Evolutionary conservation across 2,113 vertebrate species (phyloP), one percentile per base, ranked within the genome.

Genomic region (Neotragus moschatus): DNA sequence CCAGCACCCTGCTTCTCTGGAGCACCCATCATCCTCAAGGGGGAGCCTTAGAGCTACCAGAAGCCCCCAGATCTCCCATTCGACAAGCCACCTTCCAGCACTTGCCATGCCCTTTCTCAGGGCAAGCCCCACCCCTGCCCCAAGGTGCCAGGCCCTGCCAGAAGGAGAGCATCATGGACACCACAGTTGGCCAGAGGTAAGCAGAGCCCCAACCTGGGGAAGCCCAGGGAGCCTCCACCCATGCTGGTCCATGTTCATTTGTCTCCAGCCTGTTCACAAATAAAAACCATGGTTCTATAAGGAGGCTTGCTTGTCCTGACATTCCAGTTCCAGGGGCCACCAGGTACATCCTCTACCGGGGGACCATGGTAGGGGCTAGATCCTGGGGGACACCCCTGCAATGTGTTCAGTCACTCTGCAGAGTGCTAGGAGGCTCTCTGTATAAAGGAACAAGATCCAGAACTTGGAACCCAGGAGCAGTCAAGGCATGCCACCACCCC

Each of bases 1-100:
- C 87, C 92, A 98, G 92, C 82, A 97, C 87, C 5, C 51, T 96
- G 8, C 88, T 97, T 51, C 96, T 98, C 36, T 77, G 8, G n/a
- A 95, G 97, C 61, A 87, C 96, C 79, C 90, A 23, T 90, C 2
- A 51, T 61, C 47, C 75, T 97, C 60, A 96, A 96, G 33, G 93
- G 92, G 23, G 95, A 98, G 33, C 66, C 47, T 75, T 87, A 86
- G 84, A 30, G 21, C 77, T 60, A n/a, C 58, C 77, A 75, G 25
- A 53, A 30, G 6, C 3, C 25, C 30, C 89, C 43, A 4, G n/a
- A 33, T 17, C 39, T 16, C 70, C 14, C 80, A 21, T 36, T 15
- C 12, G n/a, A 66, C 28, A 63, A 26, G 8, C 19, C 16, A 30
- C 43, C 45, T 70, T 75, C 36, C 43, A 26, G 28, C 49, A 82